Conservation (phyloP, 2,113 vertebrate species). For the Rhea pennata region DNA sequence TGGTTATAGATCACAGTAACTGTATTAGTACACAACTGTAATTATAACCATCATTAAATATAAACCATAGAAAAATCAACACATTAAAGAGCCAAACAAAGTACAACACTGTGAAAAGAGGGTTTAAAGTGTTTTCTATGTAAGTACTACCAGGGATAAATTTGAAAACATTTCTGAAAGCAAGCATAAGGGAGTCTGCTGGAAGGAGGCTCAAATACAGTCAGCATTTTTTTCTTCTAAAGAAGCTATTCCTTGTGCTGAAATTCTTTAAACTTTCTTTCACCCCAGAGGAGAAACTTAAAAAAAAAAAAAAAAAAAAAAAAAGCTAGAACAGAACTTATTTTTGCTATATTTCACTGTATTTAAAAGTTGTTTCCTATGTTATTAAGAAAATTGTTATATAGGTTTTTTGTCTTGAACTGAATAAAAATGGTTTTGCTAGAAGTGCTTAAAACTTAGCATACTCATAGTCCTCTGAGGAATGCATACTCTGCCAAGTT, state of each 20-base stretch:
- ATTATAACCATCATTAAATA: not conserved
- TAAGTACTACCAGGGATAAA: not conserved
- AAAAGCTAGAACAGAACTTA: not conserved
- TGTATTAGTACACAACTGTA: not conserved
- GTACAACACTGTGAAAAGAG: not conserved
- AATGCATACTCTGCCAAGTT: not conserved
- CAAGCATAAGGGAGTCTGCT: not conserved
- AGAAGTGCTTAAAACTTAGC: not conserved
- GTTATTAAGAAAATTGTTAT: not conserved
- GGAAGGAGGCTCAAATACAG: not conserved
- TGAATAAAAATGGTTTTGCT: not conserved
- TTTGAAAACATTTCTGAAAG: not conserved
- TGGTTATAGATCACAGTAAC: not conserved
- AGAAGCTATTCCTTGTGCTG: not conserved
- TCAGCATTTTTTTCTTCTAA: not conserved
- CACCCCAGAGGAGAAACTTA: not conserved
- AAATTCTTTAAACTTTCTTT: not conserved
- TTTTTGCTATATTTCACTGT: not conserved
- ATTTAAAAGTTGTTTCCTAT: not conserved
- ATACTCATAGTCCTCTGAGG: not conserved
- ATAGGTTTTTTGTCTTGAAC: not conserved
- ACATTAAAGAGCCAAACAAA: not conserved
- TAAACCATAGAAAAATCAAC: not conserved
- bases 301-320: conserved; percentile 8
- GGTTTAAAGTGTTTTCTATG: not conserved